Evolutionary conservation across 2,888 invertebrate genomes (phyloP), one percentile per base, ranked within the genome.

Genomic region (Lepidocyrtinus sp.): DNA sequence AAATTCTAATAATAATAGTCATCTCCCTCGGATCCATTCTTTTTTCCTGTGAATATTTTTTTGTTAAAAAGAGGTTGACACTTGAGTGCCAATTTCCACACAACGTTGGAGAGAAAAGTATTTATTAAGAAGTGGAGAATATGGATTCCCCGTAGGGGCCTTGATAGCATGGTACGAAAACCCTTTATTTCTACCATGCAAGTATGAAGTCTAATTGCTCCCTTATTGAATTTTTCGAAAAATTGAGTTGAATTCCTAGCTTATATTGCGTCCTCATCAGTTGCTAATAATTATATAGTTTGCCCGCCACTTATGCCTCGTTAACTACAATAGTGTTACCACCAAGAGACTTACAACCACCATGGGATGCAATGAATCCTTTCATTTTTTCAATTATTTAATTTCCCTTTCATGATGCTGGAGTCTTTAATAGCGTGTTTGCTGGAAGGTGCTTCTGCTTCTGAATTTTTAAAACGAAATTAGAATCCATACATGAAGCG

Each of bases 211-310:
- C 59, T 59, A 59, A 59, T 59, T 59, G 59, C 59, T 59, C 59
- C 15, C 7, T 21, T 59, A 59, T 59, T 59, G 19, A 5, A 50
- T n/a, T 50, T 50, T 50, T 50, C 15, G 36, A 36, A 12, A 36
- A 36, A 36, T 50, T 50, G 22, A 59, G 22, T 36, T 36, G 59
- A 59, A 5, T 59, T 1, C 59, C 59, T 59, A 19, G 50, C 61
- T 69, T 7, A 17, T 63, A n/a, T n/a, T n/a, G n/a, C 65, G n/a
- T 64, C 26, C 36, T 67, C 25, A 63, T 69, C 25, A 64, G 69
- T 64, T 76, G 76, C 76, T 64, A 70, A 76, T 76, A 76, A 76
- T 76, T 76, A 76, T 36, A 76, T 55, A 69, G 62, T 74, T 50
- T 19, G 68, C 0, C 25, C 36, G 36, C 64, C 63, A 26, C 65